Base-by-base conservation (phyloP, 2,888 invertebrate species). In the Chaetogeoica ovagalla region DNA sequence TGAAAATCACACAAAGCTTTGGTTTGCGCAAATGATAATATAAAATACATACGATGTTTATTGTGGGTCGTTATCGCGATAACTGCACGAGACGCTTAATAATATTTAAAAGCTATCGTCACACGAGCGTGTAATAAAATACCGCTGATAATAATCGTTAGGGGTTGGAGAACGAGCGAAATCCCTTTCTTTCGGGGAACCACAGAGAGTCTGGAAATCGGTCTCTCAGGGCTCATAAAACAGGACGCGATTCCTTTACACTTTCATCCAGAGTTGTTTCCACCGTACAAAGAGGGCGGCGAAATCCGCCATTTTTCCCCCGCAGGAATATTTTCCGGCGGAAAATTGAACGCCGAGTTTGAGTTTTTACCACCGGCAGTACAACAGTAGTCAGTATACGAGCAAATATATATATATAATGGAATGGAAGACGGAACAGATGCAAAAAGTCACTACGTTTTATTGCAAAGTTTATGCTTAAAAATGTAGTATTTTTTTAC, bases 221-320 rank as follows among this genome's bases (percentile, higher is more conserved):
- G 71, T 79, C 79, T 79, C 79, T 3, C 15, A n/a, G 70, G 79
- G 63, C 70, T 79, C 79, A 23, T 79, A 71, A 79, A 79, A 63
- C 63, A 57, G 62, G 63, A 39, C 69, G 21, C 69, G 21, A 30
- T 69, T 69, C 60, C n/a, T 77, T 60, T 70, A 69, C 69, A 17
- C 69, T 59, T 59, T n/a, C n/a, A 60, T 66, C 43, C 59, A 30
- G 57, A 43, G 43, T 69, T 4, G 30, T 1, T 77, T 62, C 37
- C 65, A 43, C 65, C 7, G 43, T 57, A 57, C 65, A 43, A 70
- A 62, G 55, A 11, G 52, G 21, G 43, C 0, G 21, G 43, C 0
- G 21, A 37, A 30, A 39, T 70, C 48, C 43, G 19, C 75, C 17
- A 30, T 76, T 62, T 70, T 68, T 21, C 23, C 79, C 79, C 79